Evolutionary conservation across 2,888 invertebrate species (phyloP).

Genomic region (Tyria jacobaeae): DNA sequence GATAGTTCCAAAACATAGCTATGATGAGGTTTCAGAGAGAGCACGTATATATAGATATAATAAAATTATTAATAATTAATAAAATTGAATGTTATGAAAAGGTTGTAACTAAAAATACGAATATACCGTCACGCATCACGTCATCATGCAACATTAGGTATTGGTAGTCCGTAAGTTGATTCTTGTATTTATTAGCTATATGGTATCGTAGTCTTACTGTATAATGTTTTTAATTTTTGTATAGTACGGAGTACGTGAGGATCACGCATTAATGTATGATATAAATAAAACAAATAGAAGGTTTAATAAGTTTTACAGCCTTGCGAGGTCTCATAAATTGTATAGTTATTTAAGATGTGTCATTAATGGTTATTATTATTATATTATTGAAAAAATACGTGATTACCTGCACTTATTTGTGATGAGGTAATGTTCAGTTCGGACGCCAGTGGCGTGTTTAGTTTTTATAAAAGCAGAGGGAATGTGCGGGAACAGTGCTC

Average conservation of each 20-base stretch:
- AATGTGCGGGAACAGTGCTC: slow-evolving; percentile 31
- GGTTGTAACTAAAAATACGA: slow-evolving; percentile 83
- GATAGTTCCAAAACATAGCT: slow-evolving; percentile 47
- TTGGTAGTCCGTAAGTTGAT: slow-evolving; percentile 80
- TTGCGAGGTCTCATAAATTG: slow-evolving; percentile 70
- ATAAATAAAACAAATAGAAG: slow-evolving; percentile 63
- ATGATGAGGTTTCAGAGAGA: slow-evolving; percentile 74
- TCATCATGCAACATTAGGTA: slow-evolving; percentile 71
- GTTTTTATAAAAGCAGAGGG: slow-evolving; percentile 27
- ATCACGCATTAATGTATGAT: slow-evolving; percentile 76
- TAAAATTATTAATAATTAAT: slow-evolving; percentile 73
- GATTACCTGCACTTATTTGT: slow-evolving; percentile 46
- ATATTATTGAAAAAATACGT: slow-evolving; percentile 53
- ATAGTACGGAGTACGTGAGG: slow-evolving; percentile 77
- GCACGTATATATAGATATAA: slow-evolving; percentile 74
- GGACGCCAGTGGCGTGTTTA: slow-evolving; percentile 27
- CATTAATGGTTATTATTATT: slow-evolving; percentile 65
- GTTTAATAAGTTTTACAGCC: slow-evolving; percentile 76
- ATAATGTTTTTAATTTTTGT: slow-evolving; percentile 86
- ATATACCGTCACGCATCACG: slow-evolving; percentile 70
- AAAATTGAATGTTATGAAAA: slow-evolving; percentile 81
- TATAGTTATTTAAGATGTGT: slow-evolving; percentile 82
- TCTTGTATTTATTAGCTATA: slow-evolving; percentile 84
- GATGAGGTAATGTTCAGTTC: slow-evolving; percentile 41
- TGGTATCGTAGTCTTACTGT: slow-evolving; percentile 81